phyloP scores from a whole-genome alignment of 1,140 invertebrate species.

The Daktulosphaira vitifoliae region DNA sequence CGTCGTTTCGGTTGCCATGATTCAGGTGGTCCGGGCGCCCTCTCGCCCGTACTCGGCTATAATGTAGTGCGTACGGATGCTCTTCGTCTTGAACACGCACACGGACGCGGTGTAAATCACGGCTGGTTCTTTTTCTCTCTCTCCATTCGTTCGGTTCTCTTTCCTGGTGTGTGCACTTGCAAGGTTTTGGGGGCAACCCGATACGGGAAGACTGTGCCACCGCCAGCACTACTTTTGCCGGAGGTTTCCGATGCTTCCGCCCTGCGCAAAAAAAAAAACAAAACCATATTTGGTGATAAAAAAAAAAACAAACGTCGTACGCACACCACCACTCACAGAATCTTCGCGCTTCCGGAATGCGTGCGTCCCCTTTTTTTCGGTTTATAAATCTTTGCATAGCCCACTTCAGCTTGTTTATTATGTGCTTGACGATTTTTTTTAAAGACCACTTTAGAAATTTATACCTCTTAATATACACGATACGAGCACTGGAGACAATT shows the following conservation, averaged over 20 bases:
- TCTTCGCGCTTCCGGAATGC: constrained; percentile 13
- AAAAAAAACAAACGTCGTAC: constrained; percentile 17
- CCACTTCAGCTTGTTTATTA: too few species aligned
- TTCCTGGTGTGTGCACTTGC: constrained; percentile 10
- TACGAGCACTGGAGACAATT: too few species aligned
- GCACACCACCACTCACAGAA: constrained; percentile 10
- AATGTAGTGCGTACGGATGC: neutral
- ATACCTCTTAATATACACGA: too few species aligned
- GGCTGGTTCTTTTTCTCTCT: neutral
- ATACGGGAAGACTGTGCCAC: constrained; percentile 19
- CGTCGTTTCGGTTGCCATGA: constrained; percentile 28
- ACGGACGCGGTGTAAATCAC: too few species aligned
- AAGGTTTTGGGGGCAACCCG: constrained; percentile 25
- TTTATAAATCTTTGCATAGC: too few species aligned
- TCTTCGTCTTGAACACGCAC: neutral
- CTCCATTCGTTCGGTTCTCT: neutral
- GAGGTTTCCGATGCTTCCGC: constrained; percentile 25
- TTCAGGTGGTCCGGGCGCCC: constrained; percentile 31
- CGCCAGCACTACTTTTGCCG: neutral
- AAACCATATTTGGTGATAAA: neutral
- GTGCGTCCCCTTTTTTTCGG: too few species aligned
- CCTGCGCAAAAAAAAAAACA: constrained; percentile 10
- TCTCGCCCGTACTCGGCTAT: neutral
- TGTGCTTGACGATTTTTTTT: too few species aligned
- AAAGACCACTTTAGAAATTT: too few species aligned